These are phyloP conservation scores for Gonatopus flavifemur DNA, from an alignment of 1,140 invertebrate genomes.

Conservation along the genomic window DNA sequence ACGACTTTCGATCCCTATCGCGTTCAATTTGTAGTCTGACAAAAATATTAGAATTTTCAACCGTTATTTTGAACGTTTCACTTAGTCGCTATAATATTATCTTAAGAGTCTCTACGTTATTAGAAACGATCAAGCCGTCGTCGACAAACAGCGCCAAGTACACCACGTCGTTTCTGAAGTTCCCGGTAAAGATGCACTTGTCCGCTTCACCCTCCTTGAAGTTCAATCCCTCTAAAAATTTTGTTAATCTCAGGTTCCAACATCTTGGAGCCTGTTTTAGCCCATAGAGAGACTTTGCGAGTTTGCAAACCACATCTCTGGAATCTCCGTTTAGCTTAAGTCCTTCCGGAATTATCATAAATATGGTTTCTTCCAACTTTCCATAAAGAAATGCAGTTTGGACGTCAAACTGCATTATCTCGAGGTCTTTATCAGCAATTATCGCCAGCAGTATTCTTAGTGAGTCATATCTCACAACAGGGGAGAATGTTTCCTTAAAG, in stretches of 20 bases:
- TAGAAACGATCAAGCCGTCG: conserved; percentile 11
- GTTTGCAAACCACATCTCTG: conserved; percentile 11
- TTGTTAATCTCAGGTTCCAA: conserved; percentile 15
- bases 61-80: conserved; percentile 15
- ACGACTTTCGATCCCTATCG: neutral
- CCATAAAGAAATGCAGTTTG: no score
- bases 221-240: neutral
- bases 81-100: conserved; percentile 3
- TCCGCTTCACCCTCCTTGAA: conserved; percentile 14
- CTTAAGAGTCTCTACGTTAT: neutral
- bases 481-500: no score
- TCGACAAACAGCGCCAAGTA: conserved; percentile 20
- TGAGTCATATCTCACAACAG: no score
- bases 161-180: neutral
- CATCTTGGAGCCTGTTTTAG: conserved; percentile 23
- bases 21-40: conserved; percentile 15
- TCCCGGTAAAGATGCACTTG: conserved; percentile 8
- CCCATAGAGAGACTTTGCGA: conserved; percentile 34
- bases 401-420: no score
- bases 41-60: conserved; percentile 2
- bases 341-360: conserved; percentile 42
- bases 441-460: no score
- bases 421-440: no score
- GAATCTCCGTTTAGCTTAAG: neutral
- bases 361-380: no score